Base-by-base conservation (phyloP, 2,113 vertebrate genomes). In the Saimiri boliviensis region DNA sequence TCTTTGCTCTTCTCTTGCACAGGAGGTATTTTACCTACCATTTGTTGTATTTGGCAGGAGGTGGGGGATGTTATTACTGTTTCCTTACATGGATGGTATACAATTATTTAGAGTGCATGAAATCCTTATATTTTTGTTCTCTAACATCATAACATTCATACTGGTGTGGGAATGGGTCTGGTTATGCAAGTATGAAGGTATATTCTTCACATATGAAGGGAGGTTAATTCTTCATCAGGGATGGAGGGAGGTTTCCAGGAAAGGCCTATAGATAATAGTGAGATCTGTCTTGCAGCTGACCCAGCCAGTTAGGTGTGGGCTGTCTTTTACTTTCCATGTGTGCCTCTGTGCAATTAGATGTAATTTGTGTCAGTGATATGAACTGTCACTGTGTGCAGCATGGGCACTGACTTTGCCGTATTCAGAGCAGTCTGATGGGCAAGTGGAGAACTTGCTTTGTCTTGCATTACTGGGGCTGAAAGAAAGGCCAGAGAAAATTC, bases 311-410 rank as follows among this genome's bases (percentile, higher is more conserved):
- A 96, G 95, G 25, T 60, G 2, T 70, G 45, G 52, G 23, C 83
- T 85, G 77, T 82, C 86, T 96, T 96, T 95, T 87, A 66, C 30
- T 92, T 3, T 63, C 79, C 45, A 20, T 56, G 19, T n/a, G 16
- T 95, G 91, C 21, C 63, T 80, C 91, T 13, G 40, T 91, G 80
- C 66, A 90, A 8, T 85, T 90, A 95, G 84, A 52, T 91, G 23
- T 91, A 92, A 96, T 98, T 96, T 97, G 94, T 97, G 25, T 97
- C 32, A 49, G 86, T 88, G 91, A 49, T 0, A 0, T 92, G 73
- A 94, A 86, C 86, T 7, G 0, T 96, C 90, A 45, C 91, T 32
- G 52, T 58, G 85, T 93, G 40, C 91, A 83, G 80, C 93, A 63
- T 95, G 91, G 56, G 25, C 25, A 56, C 74, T 82, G 63, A 21